Evolutionary conservation across 2,113 vertebrate species (phyloP).

Genomic region (Corythoichthys haematopterus): DNA sequence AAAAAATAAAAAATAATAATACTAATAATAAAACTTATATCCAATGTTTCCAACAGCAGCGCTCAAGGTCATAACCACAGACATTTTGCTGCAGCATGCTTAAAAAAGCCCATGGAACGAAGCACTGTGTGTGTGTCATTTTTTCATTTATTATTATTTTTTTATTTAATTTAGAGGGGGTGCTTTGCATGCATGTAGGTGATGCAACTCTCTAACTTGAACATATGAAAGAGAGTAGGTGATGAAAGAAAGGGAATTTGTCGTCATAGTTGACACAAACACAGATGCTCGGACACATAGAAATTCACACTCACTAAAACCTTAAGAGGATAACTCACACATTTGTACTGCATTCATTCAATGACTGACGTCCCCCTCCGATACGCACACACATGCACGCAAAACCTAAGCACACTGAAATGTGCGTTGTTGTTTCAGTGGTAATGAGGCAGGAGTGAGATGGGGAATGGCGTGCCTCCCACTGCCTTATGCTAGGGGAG

Average conservation of each 20-base stretch:
- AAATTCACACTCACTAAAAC: slow-evolving; percentile 5
- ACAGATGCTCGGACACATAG: slow-evolving; percentile 46
- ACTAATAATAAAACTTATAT: slow-evolving; percentile 7
- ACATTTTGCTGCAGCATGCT: slow-evolving; percentile 6
- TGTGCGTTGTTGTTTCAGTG: slow-evolving; percentile 35
- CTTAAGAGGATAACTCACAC: slow-evolving; percentile 5
- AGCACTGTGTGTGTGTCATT: not conserved
- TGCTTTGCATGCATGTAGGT: slow-evolving; percentile 5
- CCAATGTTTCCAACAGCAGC: slow-evolving; percentile 47
- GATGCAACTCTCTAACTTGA: slow-evolving; percentile 17
- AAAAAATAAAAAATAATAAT: too few relatives aligned
- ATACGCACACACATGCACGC: not conserved
- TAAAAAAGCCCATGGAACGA: slow-evolving; percentile 21
- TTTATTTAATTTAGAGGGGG: too few relatives aligned
- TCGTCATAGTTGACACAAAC: slow-evolving; percentile 37
- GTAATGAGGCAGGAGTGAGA: slow-evolving; percentile 53
- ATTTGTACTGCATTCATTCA: not conserved
- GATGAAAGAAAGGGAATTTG: slow-evolving; percentile 18
- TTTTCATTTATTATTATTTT: not conserved
- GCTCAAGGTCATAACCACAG: slow-evolving; percentile 59
- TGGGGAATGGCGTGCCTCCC: slow-evolving; percentile 42
- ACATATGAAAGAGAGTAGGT: slow-evolving; percentile 44
- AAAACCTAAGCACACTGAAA: slow-evolving; percentile 12
- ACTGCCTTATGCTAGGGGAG: slow-evolving; percentile 53
- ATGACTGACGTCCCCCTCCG: too few relatives aligned